These are phyloP conservation scores for Pavo muticus DNA, from an alignment of 2,113 vertebrate genomes.

Conservation along the genomic window DNA sequence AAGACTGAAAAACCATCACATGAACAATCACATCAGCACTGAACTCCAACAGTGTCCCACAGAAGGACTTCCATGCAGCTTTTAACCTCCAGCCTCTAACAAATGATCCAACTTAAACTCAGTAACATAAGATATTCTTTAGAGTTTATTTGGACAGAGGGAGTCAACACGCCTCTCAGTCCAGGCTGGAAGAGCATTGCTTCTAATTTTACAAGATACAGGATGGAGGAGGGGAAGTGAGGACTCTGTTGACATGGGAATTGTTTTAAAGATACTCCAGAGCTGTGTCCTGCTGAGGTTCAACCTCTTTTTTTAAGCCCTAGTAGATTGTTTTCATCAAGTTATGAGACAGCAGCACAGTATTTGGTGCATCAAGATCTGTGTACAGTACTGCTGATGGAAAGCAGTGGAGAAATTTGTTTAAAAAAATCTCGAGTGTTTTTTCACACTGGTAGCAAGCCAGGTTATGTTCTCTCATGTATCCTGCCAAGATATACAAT, in stretches of 20 bases:
- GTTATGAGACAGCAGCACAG: not conserved
- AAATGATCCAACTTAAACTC: not conserved
- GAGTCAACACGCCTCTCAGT: not conserved
- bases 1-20: not conserved
- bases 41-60: rapidly evolving
- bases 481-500: conserved; percentile 41
- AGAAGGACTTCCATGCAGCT: rapidly evolving
- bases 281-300: not conserved
- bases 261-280: not conserved
- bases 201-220: not conserved
- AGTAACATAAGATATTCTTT: not conserved
- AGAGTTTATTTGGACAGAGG: not conserved
- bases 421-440: not conserved
- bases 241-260: not conserved
- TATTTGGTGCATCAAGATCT: not conserved
- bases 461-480: conserved; percentile 1
- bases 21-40: rapidly evolving
- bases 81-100: not conserved
- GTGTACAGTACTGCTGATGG: not conserved
- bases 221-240: not conserved
- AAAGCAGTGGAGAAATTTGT: conserved; percentile 29
- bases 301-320: not conserved
- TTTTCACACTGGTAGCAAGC: conserved; percentile 1
- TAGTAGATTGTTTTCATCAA: not conserved
- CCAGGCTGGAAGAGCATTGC: not conserved